Evolutionary conservation across 1,140 invertebrate species (phyloP), one percentile per base, ranked within the genome.

Genomic region (Zaprionus gabonicus): DNA sequence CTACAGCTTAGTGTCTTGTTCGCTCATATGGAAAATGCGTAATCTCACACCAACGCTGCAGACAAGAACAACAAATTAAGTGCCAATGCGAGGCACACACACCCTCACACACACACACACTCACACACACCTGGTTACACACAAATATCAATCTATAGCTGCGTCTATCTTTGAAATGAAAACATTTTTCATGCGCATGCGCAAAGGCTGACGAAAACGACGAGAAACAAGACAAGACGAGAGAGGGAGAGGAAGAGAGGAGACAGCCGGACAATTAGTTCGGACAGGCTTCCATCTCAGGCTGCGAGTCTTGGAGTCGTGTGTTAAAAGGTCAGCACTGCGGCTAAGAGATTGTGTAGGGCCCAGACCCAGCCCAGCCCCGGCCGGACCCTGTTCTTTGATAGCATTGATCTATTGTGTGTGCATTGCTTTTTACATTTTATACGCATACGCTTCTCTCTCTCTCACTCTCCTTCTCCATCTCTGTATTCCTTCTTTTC

Each of bases 371-470:
- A 41, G 38, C 65, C 44, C 55, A 41, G 49, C 28, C 70, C 28
- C 28, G 60, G 38, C 28, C 70, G 62, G 58, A 56, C 57, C 27
- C 56, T 71, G 67, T 78, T 79, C 85, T 90, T 90, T 91, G 83
- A 86, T 86, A 86, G 85, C 77, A 78, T 91, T 90, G 85, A 90
- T 90, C 85, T 85, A 90, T 90, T 80, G 85, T 86, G 72, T 79
- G 69, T 90, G 84, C 85, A 85, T 80, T 78, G 76, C 76, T 80
- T 80, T 80, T 74, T 80, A 80, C 78, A 78, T 90, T 90, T 86
- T 91, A 91, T 91, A 86, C 80, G 85, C 70, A 80, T 66, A 60
- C 56, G 53, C 83, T 72, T 67, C 65, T 69, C 59, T 80, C 78
- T 80, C 78, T 73, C 51, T 80, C 78, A 71, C 51, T 70, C 56